A percentile compares a stretch with the other conserved stretches of the same genome.
Evolutionary conservation across 1,140 invertebrate genomes (phyloP).

Genomic region (Hyles vespertilio): DNA sequence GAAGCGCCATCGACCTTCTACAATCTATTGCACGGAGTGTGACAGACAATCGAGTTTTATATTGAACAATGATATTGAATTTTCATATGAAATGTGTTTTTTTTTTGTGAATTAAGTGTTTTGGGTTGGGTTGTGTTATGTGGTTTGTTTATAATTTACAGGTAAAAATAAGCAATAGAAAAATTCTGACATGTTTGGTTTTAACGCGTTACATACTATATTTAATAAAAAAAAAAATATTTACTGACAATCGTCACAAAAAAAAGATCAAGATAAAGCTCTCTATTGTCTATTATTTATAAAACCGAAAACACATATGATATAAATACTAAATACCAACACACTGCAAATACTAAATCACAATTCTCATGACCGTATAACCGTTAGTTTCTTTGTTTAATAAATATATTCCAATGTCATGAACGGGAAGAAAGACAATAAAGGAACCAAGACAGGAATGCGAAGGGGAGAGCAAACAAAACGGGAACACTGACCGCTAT

Average conservation of each 20-base stretch:
- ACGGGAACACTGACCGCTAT: conserved; percentile 59
- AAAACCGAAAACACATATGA: too few species aligned
- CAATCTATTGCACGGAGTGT: conserved; percentile 51
- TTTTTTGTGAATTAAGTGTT: background rate
- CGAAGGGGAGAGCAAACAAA: conserved; percentile 49
- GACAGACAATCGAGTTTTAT: conserved; percentile 60
- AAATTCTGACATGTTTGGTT: too few species aligned
- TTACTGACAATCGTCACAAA: too few species aligned
- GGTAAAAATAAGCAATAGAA: too few species aligned
- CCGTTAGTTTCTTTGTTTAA: conserved; percentile 44
- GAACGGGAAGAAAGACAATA: conserved; percentile 71
- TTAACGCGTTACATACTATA: too few species aligned
- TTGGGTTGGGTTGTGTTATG: too few species aligned
- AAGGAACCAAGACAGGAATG: conserved; percentile 67
- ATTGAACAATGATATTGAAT: conserved; percentile 46
- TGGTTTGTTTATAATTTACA: background rate
- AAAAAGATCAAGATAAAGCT: too few species aligned
- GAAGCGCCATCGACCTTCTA: conserved; percentile 51
- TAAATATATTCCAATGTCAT: conserved; percentile 61
- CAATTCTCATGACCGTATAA: background rate
- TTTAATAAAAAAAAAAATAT: too few species aligned
- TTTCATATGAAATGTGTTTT: conserved; percentile 20
- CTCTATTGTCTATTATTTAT: too few species aligned
- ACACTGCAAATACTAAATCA: too few species aligned
- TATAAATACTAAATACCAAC: too few species aligned